Conservation (phyloP, 2,797 vertebrate genomes). For the Tapera naevia region DNA sequence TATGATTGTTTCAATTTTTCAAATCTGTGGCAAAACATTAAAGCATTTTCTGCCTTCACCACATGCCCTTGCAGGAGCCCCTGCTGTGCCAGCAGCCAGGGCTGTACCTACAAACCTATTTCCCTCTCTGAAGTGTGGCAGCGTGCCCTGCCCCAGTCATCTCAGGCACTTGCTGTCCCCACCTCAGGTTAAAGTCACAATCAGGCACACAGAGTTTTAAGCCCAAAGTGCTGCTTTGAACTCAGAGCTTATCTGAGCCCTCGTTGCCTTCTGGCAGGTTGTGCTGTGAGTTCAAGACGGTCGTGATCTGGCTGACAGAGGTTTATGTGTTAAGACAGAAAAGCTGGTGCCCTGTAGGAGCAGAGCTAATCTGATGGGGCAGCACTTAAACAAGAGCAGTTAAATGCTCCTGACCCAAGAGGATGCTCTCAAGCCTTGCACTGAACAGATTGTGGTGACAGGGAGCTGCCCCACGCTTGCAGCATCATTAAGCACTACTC, state of each 20-base stretch:
- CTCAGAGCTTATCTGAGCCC: neutral
- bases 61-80: neutral
- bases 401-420: neutral
- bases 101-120: neutral
- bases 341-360: neutral
- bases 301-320: neutral
- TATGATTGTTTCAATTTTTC: neutral
- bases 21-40: neutral
- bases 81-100: fast-evolving
- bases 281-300: neutral
- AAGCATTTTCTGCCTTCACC: neutral
- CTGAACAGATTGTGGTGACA: neutral
- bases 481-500: fast-evolving
- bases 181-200: neutral
- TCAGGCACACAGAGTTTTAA: neutral
- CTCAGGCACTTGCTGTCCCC: neutral
- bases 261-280: neutral
- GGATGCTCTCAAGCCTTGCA: neutral
- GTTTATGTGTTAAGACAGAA: conserved; percentile 29
- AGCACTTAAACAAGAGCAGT: neutral
- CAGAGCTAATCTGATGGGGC: neutral
- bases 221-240: conserved; percentile 10
- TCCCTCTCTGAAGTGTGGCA: neutral
- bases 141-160: neutral
- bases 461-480: neutral